phyloP scores from a whole-genome alignment of 2,888 invertebrate genomes.

The Caenorhabditis imperialis region DNA sequence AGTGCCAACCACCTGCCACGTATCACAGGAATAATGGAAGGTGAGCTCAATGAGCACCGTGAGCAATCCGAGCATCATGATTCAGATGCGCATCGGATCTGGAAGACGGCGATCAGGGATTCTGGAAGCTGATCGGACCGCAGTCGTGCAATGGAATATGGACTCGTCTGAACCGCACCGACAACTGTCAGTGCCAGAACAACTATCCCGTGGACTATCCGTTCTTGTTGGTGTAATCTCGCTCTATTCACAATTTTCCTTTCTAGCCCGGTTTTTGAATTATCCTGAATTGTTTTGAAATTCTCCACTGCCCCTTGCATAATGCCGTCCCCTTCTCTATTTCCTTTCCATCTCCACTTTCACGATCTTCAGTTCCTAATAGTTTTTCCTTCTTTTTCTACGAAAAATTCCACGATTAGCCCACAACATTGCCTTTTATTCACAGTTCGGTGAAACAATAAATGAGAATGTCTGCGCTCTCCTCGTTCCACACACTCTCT shows the following conservation, averaged over 20 bases:
- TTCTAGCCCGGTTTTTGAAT: not conserved
- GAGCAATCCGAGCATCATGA: too few relatives aligned
- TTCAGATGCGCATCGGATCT: constrained; percentile 73
- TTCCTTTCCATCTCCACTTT: not conserved
- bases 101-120: constrained; percentile 74
- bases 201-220: constrained; percentile 54
- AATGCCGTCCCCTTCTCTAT: not conserved
- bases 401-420: too few relatives aligned
- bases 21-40: constrained; percentile 65
- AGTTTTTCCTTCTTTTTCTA: constrained; percentile 3
- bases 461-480: not conserved
- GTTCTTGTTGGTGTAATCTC: constrained; percentile 59
- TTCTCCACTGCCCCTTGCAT: constrained; percentile 3
- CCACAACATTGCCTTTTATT: constrained; percentile 34
- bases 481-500: constrained; percentile 10
- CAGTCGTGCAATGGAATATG: constrained; percentile 75
- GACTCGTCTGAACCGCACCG: constrained; percentile 63
- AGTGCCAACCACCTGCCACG: constrained; percentile 76
- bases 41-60: too few relatives aligned
- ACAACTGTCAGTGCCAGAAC: constrained; percentile 66
- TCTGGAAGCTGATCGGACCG: constrained; percentile 76
- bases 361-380: constrained; percentile 1
- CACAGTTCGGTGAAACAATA: too few relatives aligned
- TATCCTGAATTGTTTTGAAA: not conserved
- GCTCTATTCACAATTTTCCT: not conserved